phyloP scores from a whole-genome alignment of 2,797 vertebrate species.

The Cyclopterus lumpus region DNA sequence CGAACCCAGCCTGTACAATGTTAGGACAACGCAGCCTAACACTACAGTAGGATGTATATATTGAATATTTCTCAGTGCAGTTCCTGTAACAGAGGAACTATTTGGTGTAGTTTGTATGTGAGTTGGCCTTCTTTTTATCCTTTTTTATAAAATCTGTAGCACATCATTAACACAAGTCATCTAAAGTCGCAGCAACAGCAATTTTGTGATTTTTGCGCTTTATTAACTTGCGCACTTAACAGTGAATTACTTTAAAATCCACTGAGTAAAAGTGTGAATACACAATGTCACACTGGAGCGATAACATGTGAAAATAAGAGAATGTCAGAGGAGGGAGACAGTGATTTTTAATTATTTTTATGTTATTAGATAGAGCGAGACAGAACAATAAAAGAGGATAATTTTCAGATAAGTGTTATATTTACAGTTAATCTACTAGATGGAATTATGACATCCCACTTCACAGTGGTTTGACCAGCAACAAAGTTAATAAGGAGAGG shows the following conservation, averaged over 20 bases:
- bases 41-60: neutral
- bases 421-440: neutral
- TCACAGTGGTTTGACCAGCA: neutral
- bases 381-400: neutral
- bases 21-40: neutral
- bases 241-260: neutral
- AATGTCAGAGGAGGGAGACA: slow-evolving; percentile 40
- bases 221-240: neutral
- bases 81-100: neutral
- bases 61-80: neutral
- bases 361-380: slow-evolving; percentile 18
- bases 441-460: slow-evolving; percentile 2
- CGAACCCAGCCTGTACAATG: neutral
- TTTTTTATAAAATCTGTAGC: neutral
- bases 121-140: neutral
- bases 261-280: neutral
- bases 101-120: neutral
- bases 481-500: neutral
- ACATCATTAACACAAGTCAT: neutral
- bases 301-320: slow-evolving; percentile 7
- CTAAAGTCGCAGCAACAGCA: neutral
- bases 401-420: neutral
- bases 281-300: neutral
- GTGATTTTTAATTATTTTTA: slow-evolving; percentile 10
- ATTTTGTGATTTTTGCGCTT: neutral